Percentiles rank a stretch among this genome's conserved stretches.
phyloP scores from a whole-genome alignment of 2,797 vertebrate species.

The Poeciliopsis gracilis region DNA sequence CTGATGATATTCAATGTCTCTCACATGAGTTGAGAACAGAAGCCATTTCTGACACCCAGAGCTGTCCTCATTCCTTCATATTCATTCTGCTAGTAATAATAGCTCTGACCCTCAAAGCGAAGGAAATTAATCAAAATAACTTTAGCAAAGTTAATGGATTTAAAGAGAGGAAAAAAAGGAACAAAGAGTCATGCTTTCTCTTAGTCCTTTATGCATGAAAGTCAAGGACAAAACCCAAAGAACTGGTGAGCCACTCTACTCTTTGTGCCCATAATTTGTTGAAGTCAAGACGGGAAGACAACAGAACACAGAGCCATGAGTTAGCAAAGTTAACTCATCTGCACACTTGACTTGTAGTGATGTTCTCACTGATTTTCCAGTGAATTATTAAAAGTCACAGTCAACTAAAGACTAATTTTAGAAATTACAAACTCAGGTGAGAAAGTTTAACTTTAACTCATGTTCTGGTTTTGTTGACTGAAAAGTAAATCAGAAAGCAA shows the following conservation, averaged over 20 bases:
- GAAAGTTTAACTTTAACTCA: constrained; percentile 50
- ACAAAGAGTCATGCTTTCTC: constrained; percentile 55
- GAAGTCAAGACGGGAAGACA: constrained; percentile 50
- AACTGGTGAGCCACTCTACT: constrained; percentile 33
- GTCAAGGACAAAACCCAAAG: constrained; percentile 56
- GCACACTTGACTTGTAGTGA: constrained; percentile 29
- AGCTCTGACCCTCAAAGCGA: constrained; percentile 70
- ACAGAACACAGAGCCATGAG: constrained; percentile 52
- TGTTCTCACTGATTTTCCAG: constrained; percentile 5
- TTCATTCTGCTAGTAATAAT: constrained; percentile 69
- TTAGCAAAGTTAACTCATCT: constrained; percentile 53
- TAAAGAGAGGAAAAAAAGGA: constrained; percentile 45
- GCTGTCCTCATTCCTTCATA: constrained; percentile 55
- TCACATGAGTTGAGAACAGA: not conserved
- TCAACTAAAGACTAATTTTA: not conserved
- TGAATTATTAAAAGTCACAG: not conserved
- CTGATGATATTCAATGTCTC: not conserved
- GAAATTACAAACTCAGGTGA: constrained; percentile 49
- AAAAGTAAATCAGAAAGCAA: constrained; percentile 20
- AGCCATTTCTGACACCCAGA: constrained; percentile 14
- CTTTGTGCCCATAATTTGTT: constrained; percentile 35
- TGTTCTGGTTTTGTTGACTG: constrained; percentile 34
- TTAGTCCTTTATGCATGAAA: constrained; percentile 59
- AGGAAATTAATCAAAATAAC: constrained; percentile 68
- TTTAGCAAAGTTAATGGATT: constrained; percentile 74